Evolutionary conservation across 2,113 vertebrate species (phyloP), one percentile per base, ranked within the genome.

Genomic region (Syrmaticus mikado): DNA sequence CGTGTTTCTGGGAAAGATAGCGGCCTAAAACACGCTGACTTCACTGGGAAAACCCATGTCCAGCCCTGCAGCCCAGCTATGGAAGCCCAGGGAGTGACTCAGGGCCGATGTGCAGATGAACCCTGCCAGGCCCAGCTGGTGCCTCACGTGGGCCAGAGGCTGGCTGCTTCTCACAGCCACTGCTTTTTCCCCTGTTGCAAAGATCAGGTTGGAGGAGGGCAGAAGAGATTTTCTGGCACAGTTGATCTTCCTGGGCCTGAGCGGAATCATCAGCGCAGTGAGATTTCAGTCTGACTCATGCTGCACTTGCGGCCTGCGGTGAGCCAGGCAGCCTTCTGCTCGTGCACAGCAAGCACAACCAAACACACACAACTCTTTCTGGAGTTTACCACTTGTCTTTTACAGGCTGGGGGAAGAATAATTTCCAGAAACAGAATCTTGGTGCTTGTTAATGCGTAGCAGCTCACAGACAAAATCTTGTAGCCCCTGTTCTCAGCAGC

Each of bases 31-130:
- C n/a, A 82, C 81, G 61, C 93, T 90, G 80, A 82, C 77, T 92
- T 95, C 58, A 65, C 52, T 88, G 92, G 83, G 86, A 73, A 96
- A 82, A 38, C 70, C 46, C 46, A 13, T 90, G 34, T 34, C 55
- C 68, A 46, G 6, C 46, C 25, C 83, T 45, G 1, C 46, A 61
- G 41, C n/a, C 68, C 64, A 71, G 46, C 76, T 78, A 84, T 78
- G 30, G 43, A 77, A 82, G 67, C 11, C 57, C 81, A 27, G 11
- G 92, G 87, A 90, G 36, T 95, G 13, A 89, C 80, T 94, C 76
- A 68, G 36, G 25, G 61, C 61, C 4, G 61, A 40, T 25, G 20
- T 22, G 72, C 88, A 79, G 57, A 58, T 50, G 68, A 76, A 62
- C 41, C 72, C 82, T 76, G 67, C 70, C 68, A 68, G 73, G 73